Evolutionary conservation across 2,113 vertebrate species (phyloP).

Genomic region (Sylvietta virens): DNA sequence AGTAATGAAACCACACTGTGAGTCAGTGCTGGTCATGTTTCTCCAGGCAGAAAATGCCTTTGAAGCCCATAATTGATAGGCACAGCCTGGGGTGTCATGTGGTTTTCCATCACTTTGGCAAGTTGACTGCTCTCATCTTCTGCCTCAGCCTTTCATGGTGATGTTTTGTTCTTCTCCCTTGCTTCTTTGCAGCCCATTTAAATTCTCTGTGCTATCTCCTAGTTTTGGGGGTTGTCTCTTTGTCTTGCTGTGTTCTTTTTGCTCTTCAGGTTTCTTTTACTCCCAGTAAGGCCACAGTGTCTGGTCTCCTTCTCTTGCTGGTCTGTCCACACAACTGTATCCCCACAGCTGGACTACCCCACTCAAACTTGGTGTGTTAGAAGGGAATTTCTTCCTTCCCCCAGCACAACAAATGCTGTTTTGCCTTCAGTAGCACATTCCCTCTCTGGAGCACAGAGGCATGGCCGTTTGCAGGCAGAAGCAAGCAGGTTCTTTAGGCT

Average conservation of each 20-base stretch:
- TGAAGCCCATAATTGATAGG: not conserved
- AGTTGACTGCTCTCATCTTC: not conserved
- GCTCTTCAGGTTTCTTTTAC: not conserved
- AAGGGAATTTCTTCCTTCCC: not conserved
- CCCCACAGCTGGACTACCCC: not conserved
- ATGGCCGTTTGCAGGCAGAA: not conserved
- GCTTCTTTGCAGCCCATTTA: not conserved
- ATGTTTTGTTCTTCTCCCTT: not conserved
- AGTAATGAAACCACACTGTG: not conserved
- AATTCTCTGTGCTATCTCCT: not conserved
- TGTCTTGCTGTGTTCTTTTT: not conserved
- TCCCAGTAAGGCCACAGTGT: not conserved
- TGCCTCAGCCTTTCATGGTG: not conserved
- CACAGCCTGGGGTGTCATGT: not conserved
- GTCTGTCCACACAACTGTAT: not conserved
- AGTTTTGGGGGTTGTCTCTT: not conserved
- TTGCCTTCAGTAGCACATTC: not conserved
- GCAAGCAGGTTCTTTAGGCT: not conserved
- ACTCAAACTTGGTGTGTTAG: not conserved
- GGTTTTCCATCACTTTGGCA: not conserved
- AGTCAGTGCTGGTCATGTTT: not conserved
- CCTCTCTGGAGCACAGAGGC: not conserved
- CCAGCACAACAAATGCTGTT: not conserved
- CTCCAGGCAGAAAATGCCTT: not conserved
- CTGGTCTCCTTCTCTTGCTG: not conserved